Conservation (phyloP, 2,797 vertebrate species). For the Myioborus melanocephalus region DNA sequence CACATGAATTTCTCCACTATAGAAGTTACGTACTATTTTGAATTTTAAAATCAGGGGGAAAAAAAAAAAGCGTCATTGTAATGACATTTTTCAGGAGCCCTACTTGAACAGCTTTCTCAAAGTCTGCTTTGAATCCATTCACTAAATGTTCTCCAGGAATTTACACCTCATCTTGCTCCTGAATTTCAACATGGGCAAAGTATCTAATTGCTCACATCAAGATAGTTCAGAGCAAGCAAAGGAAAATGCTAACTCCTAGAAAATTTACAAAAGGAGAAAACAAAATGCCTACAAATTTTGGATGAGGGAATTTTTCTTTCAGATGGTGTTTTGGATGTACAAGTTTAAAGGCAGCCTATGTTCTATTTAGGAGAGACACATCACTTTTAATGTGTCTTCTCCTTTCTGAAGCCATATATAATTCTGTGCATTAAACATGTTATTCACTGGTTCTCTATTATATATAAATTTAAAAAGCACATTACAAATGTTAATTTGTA, state of each 20-base stretch:
- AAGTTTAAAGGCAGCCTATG: not conserved
- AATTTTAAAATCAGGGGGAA: not conserved
- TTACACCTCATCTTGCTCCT: not conserved
- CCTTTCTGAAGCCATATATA: not conserved
- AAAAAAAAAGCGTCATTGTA: rapidly evolving
- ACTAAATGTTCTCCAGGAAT: not conserved
- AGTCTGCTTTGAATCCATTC: not conserved
- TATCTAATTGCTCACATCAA: not conserved
- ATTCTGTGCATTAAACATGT: not conserved
- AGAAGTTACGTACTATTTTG: not conserved
- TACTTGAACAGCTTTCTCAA: not conserved
- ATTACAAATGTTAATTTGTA: not conserved
- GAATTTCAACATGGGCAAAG: not conserved
- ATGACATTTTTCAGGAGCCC: not conserved
- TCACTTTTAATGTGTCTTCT: not conserved
- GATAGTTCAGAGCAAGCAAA: not conserved
- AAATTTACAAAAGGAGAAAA: not conserved
- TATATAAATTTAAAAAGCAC: not conserved
- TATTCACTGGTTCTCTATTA: not conserved
- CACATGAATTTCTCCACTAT: not conserved
- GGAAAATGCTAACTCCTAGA: not conserved
- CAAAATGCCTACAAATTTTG: not conserved
- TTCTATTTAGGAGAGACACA: not conserved
- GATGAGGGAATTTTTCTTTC: not conserved
- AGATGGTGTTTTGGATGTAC: not conserved